Evolutionary conservation across 2,888 invertebrate genomes (phyloP).

Genomic region (Eupithecia vulgata): DNA sequence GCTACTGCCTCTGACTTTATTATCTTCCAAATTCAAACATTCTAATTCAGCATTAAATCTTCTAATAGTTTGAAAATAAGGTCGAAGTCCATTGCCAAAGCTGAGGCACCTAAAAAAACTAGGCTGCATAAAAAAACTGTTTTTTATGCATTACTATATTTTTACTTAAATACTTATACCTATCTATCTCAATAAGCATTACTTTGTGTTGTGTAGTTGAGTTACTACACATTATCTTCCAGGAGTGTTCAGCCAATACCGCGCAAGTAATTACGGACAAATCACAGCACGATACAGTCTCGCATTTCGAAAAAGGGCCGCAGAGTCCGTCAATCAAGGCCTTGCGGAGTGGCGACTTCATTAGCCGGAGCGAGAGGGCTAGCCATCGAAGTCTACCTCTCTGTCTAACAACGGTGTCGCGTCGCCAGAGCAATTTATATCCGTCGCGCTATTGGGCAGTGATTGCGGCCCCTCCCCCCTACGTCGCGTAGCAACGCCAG

Average conservation of each 20-base stretch:
- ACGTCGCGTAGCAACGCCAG: constrained; percentile 86
- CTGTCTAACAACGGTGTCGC: constrained; percentile 74
- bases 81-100: background rate
- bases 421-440: constrained; percentile 83
- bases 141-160: no score
- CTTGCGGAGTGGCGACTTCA: constrained; percentile 78
- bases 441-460: constrained; percentile 85
- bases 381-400: constrained; percentile 50
- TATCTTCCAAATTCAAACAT: background rate
- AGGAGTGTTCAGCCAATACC: constrained; percentile 50
- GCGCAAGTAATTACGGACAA: constrained; percentile 65
- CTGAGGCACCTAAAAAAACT: background rate
- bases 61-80: background rate
- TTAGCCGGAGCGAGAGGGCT: constrained; percentile 70
- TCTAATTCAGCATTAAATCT: background rate
- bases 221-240: background rate
- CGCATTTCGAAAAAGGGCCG: constrained; percentile 76
- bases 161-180: background rate
- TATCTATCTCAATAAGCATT: background rate
- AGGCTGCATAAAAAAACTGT: no score
- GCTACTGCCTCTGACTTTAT: background rate
- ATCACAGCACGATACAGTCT: constrained; percentile 68
- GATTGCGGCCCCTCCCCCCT: constrained; percentile 85
- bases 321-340: constrained; percentile 79
- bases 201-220: background rate